Percentiles rank a stretch among this genome's conserved stretches.
Evolutionary conservation across 2,888 invertebrate species (phyloP).

Genomic region (Nymphalis c-album): DNA sequence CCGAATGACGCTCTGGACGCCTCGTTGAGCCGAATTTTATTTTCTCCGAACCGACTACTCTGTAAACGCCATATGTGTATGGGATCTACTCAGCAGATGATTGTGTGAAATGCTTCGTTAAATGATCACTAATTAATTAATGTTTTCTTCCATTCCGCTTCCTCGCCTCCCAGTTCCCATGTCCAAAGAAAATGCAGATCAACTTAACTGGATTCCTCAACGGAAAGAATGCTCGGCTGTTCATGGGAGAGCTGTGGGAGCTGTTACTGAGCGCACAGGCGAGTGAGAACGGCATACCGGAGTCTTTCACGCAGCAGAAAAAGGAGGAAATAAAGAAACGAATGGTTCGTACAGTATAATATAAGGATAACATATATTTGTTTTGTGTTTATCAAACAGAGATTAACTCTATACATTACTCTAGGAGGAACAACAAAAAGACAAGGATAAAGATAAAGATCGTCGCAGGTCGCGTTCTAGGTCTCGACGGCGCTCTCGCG

Average conservation of each 20-base stretch:
- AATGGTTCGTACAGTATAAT: constrained; percentile 82
- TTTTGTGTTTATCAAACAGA: too few species aligned
- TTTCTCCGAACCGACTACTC: constrained; percentile 30
- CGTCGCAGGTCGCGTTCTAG: constrained; percentile 72
- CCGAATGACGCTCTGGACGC: constrained; percentile 58
- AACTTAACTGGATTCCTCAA: constrained; percentile 99
- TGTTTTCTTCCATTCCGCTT: constrained; percentile 71
- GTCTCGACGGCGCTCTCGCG: constrained; percentile 65
- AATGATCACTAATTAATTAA: constrained; percentile 52
- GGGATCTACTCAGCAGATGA: constrained; percentile 21
- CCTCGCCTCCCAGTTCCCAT: constrained; percentile 88
- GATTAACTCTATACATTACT: not conserved
- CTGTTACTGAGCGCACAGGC: constrained; percentile 97
- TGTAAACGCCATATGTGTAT: constrained; percentile 13
- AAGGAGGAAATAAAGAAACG: constrained; percentile 97
- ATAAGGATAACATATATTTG: constrained; percentile 15
- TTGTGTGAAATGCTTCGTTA: constrained; percentile 1
- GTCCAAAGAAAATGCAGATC: constrained; percentile 99
- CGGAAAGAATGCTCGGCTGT: constrained; percentile 97
- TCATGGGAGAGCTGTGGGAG: constrained; percentile 99
- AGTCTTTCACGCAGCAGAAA: constrained; percentile 95
- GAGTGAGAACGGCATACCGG: constrained; percentile 97
- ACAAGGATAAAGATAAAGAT: constrained; percentile 85
- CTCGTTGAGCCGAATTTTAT: constrained; percentile 54
- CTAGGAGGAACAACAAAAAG: constrained; percentile 64